Conservation (phyloP, 2,888 invertebrate genomes). For the Eupithecia dodoneata region DNA sequence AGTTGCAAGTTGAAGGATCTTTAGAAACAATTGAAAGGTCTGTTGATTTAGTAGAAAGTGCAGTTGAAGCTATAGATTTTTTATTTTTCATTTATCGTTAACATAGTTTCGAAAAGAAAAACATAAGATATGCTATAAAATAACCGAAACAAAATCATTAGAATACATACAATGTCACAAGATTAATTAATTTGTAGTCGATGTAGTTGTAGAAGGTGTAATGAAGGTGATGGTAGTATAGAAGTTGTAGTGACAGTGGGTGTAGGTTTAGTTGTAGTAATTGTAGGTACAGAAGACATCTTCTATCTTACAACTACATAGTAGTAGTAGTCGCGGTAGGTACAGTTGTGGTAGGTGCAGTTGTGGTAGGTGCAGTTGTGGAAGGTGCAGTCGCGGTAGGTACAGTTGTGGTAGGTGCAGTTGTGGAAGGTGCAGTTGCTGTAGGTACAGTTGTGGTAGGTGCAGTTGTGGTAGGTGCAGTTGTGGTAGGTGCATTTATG, state of each 20-base stretch:
- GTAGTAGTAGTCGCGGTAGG: not conserved
- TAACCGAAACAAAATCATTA: too few species aligned
- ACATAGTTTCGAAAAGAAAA: not conserved
- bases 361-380: not conserved
- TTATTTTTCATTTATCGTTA: not conserved
- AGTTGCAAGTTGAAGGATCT: too few species aligned
- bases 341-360: not conserved
- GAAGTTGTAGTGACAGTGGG: too few species aligned
- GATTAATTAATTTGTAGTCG: not conserved
- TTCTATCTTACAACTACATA: too few species aligned
- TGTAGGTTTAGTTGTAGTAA: too few species aligned
- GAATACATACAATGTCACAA: not conserved
- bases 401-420: not conserved
- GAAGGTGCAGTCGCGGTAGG: not conserved
- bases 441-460: not conserved
- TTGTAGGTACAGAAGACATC: too few species aligned
- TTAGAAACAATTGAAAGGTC: too few species aligned
- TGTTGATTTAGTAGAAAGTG: too few species aligned
- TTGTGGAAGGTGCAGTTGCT: not conserved
- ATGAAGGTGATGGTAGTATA: too few species aligned
- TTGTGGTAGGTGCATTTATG: too few species aligned
- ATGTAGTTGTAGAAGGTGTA: not conserved
- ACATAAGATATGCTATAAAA: not conserved
- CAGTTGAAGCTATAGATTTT: too few species aligned
- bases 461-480: too few species aligned